Evolutionary conservation across 2,797 vertebrate species (phyloP).

Genomic region (Gobionotothen gibberifrons): DNA sequence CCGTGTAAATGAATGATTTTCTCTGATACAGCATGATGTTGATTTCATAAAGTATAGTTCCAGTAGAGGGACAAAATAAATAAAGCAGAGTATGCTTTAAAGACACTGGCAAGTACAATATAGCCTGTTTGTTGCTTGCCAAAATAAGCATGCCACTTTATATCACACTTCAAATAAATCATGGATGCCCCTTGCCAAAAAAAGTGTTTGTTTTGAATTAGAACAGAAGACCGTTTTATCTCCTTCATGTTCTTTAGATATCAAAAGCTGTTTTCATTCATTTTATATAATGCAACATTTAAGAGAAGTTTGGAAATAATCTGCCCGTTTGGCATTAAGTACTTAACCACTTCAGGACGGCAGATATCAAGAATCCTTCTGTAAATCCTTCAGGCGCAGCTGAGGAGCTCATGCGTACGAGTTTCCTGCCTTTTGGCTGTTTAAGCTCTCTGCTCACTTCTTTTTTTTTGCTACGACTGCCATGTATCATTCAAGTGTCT

Average conservation of each 20-base stretch:
- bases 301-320: constrained; percentile 29
- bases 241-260: constrained; percentile 14
- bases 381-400: constrained; percentile 39
- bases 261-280: background rate
- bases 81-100: too few species aligned
- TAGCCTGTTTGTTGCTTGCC: too few species aligned
- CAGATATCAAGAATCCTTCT: constrained; percentile 39
- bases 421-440: constrained; percentile 23
- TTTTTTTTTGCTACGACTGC: background rate
- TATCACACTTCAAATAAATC: too few species aligned
- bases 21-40: too few species aligned
- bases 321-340: constrained; percentile 17
- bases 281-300: constrained; percentile 15
- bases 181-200: background rate
- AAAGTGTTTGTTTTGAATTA: background rate
- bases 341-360: constrained; percentile 13
- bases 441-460: constrained; percentile 5
- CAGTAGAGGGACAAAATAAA: too few species aligned
- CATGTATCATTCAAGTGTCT: background rate
- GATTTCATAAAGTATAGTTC: too few species aligned
- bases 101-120: too few species aligned
- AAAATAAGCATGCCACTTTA: too few species aligned
- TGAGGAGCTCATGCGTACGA: constrained; percentile 3
- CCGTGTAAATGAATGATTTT: too few species aligned
- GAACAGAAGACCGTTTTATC: background rate